Evolutionary conservation across 2,113 vertebrate species (phyloP).

Genomic region (Oreochromis spilurus): DNA sequence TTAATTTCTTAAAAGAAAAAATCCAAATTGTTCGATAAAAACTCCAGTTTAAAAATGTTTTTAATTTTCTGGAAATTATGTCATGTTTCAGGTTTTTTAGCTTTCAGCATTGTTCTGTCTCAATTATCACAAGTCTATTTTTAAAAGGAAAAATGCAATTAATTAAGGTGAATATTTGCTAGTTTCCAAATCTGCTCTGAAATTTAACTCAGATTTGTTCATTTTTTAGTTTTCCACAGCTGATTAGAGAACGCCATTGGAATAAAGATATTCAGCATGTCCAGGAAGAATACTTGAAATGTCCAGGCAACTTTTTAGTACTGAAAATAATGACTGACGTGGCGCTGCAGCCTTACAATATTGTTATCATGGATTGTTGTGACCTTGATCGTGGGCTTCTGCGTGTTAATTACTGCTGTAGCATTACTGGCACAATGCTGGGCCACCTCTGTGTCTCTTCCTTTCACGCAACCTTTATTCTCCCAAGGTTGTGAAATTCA

Average conservation of each 20-base stretch:
- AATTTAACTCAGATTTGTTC: not conserved
- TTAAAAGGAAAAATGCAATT: not conserved
- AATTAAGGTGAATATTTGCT: not conserved
- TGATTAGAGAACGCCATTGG: not conserved
- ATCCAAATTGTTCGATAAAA: not conserved
- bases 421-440: not conserved
- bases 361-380: not conserved
- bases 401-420: not conserved
- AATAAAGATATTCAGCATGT: not conserved
- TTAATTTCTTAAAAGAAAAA: not conserved
- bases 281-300: not conserved
- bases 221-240: not conserved
- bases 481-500: constrained; percentile 61
- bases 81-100: not conserved
- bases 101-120: not conserved
- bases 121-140: not conserved
- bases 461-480: constrained; percentile 27
- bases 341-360: not conserved
- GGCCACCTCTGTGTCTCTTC: not conserved
- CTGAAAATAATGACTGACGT: not conserved
- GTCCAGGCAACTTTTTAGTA: not conserved
- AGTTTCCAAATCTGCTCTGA: not conserved
- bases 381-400: not conserved
- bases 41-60: not conserved
- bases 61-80: not conserved